Conservation (phyloP, 2,797 vertebrate species). For the Acrocephalus scirpaceus region DNA sequence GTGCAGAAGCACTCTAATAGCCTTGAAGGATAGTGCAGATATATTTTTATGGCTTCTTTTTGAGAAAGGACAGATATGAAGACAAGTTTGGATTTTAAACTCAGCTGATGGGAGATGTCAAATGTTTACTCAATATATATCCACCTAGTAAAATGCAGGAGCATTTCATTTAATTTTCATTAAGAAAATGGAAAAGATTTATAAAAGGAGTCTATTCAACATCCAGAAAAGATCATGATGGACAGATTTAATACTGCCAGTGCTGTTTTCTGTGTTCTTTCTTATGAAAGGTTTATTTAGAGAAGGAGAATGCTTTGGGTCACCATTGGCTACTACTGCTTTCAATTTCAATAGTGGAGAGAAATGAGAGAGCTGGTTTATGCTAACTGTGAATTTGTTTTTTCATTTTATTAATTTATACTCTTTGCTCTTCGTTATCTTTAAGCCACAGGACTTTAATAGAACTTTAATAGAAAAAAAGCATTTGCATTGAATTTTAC, state of each 20-base stretch:
- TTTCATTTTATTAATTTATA: not conserved
- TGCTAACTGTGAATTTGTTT: not conserved
- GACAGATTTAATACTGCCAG: not conserved
- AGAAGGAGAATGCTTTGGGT: not conserved
- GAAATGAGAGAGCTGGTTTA: not conserved
- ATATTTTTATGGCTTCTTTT: not conserved
- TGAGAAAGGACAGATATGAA: not conserved
- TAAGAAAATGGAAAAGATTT: not conserved
- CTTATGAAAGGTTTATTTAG: constrained; percentile 9
- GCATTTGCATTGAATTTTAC: not conserved
- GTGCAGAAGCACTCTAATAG: not conserved
- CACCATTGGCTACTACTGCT: not conserved
- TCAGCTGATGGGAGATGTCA: not conserved
- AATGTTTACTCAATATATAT: not conserved
- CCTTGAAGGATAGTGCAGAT: not conserved
- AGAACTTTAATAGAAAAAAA: not conserved
- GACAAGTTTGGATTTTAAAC: not conserved
- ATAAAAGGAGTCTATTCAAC: not conserved
- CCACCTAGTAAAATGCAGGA: not conserved
- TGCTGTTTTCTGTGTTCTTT: not conserved
- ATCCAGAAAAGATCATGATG: not conserved
- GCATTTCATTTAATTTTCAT: not conserved
- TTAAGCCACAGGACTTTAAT: not conserved
- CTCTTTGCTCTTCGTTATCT: not conserved
- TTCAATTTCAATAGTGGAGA: not conserved